Evolutionary conservation across 2,113 vertebrate species (phyloP), one percentile per base, ranked within the genome.

Genomic region (Nibea albiflora): DNA sequence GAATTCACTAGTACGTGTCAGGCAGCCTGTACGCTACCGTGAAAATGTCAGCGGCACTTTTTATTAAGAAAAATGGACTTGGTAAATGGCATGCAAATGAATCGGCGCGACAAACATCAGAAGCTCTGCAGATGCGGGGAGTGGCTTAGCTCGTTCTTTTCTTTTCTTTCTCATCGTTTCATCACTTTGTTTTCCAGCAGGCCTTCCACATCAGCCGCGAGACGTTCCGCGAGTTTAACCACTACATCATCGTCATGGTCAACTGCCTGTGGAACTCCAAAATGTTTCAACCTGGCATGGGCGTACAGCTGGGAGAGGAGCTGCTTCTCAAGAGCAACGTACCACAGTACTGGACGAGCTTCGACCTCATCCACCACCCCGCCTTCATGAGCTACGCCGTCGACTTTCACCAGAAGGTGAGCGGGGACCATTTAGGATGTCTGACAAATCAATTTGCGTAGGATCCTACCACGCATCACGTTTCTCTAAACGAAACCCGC

Each of bases 201-300:
- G 91, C 94, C 20, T 96, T 97, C 83, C 94, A 92, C 90, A 96
- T 98, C 90, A 98, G 92, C 90, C 95, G 84, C 35, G 93, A 94
- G 84, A 97, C 95, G 0, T 97, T 95, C 86, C 79, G 85, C 0
- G 93, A 98, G 81, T 99, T 97, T 92, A 99, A 99, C 94, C 88
- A 92, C 35, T 98, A 97, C 69, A 22, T 96, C 50, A 90, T 87
- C 52, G 50, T 93, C 54, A 97, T 98, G 96, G 96, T 99, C 72
- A 96, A 93, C 84, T 97, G 96, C 77, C 92, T 99, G 79, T 99
- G 97, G 97, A 97, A 95, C 78, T 96, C 96, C 47, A 95, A 54
- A 64, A 93, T 83, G 3, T 97, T 97, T 88, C 81, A 94, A 22
- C 92, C 93, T 16, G 95, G 91, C 47, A 92, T 88, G 9, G 94